These are phyloP conservation scores for Ceuthmochares aereus DNA, from an alignment of 2,113 vertebrate species.

Conservation along the genomic window DNA sequence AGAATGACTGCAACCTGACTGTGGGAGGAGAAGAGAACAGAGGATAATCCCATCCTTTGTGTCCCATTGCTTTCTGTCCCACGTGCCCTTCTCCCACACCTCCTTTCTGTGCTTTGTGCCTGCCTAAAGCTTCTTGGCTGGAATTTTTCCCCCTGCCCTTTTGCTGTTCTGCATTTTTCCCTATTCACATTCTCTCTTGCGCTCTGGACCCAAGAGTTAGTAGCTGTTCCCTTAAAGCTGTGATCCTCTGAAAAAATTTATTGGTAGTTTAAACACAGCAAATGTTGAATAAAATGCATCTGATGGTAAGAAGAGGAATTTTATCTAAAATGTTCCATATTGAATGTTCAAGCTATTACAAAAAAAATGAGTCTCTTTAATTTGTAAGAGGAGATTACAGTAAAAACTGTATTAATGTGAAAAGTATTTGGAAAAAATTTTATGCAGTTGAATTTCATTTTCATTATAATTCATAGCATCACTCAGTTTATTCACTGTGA, in stretches of 20 bases:
- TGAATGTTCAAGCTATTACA: neutral
- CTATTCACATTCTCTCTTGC: neutral
- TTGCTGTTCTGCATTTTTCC: neutral
- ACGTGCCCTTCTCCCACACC: neutral
- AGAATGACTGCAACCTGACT: neutral
- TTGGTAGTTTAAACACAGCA: neutral
- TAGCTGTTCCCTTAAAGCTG: constrained; percentile 8
- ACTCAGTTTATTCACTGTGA: neutral
- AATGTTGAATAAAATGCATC: neutral
- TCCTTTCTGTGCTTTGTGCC: constrained; percentile 5
- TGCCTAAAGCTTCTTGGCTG: constrained; percentile 10
- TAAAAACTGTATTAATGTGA: neutral
- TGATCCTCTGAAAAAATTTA: neutral
- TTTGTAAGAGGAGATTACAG: neutral
- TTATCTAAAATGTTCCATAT: neutral
- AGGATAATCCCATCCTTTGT: neutral
- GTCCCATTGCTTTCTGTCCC: constrained; percentile 1
- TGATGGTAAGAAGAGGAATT: neutral
- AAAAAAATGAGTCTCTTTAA: neutral
- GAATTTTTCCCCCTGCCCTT: neutral
- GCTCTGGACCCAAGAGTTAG: neutral
- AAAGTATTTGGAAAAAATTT: neutral
- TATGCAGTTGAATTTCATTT: neutral
- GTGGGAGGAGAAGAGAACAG: neutral
- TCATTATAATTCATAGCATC: neutral